Evolutionary conservation across 2,113 vertebrate species (phyloP).

Genomic region (Mionectes macconnelli): DNA sequence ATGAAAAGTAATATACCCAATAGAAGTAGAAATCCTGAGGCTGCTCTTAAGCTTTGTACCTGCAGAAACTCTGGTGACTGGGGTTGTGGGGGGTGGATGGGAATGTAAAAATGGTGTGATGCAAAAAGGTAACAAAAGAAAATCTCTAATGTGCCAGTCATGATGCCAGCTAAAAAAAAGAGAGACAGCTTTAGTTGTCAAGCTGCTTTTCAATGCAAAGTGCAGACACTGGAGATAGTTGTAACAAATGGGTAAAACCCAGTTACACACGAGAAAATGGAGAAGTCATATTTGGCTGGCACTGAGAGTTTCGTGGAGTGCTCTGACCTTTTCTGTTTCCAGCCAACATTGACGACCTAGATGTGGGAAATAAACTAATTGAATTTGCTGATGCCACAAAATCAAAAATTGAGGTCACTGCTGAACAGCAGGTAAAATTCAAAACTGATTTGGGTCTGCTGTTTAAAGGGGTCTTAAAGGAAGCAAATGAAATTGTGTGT

Average conservation of each 20-base stretch:
- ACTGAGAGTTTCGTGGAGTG: not conserved
- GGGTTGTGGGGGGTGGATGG: accelerated
- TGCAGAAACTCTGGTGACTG: not conserved
- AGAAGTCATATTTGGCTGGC: not conserved
- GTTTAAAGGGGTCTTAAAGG: not conserved
- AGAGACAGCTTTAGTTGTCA: not conserved
- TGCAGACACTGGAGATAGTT: not conserved
- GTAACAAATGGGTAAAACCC: not conserved
- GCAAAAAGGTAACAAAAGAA: not conserved
- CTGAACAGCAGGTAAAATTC: conserved; percentile 40
- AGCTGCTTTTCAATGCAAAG: not conserved
- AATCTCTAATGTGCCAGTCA: not conserved
- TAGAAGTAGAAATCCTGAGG: not conserved
- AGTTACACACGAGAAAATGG: not conserved
- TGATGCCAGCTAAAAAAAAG: not conserved
- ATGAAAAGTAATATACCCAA: not conserved
- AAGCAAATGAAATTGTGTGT: not conserved
- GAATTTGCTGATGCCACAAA: conserved; percentile 53
- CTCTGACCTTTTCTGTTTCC: not conserved
- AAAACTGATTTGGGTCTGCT: conserved; percentile 12
- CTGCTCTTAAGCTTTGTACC: not conserved
- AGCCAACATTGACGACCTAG: not conserved
- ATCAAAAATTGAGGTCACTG: conserved; percentile 46
- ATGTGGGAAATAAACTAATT: conserved; percentile 26
- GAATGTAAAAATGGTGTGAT: not conserved